Conservation (phyloP, 2,113 vertebrate species). For the Polyodon spathula region DNA sequence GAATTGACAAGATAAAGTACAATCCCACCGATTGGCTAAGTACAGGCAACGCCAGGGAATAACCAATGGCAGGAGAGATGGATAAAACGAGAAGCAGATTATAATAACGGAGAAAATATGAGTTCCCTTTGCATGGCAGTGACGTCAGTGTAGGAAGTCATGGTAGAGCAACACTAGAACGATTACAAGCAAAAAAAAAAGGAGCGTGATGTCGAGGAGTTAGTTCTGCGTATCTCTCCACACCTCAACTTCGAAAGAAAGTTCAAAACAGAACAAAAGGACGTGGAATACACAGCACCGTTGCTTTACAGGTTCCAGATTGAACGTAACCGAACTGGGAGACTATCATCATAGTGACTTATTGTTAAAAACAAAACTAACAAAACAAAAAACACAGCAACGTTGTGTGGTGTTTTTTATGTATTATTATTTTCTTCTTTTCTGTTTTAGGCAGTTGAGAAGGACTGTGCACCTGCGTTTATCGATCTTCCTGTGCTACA, state of each 20-base stretch:
- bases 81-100: conserved; percentile 56
- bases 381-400: background rate
- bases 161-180: conserved; percentile 73
- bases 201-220: conserved; percentile 72
- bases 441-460: background rate
- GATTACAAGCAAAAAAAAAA: conserved; percentile 75
- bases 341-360: conserved; percentile 20
- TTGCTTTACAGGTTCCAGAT: conserved; percentile 33
- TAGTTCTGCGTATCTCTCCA: conserved; percentile 53
- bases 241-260: conserved; percentile 82
- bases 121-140: conserved; percentile 60
- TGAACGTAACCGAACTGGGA: conserved; percentile 48
- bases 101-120: conserved; percentile 65
- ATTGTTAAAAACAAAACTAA: conserved; percentile 5
- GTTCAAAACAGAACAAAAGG: conserved; percentile 64
- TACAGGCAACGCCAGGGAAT: conserved; percentile 46
- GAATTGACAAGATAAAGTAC: conserved; percentile 47
- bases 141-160: conserved; percentile 91
- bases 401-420: too few relatives aligned
- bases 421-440: too few relatives aligned
- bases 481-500: background rate
- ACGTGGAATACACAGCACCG: conserved; percentile 46
- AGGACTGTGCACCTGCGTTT: background rate
- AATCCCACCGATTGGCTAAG: conserved; percentile 64
- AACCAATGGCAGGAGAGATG: conserved; percentile 63